These are phyloP conservation scores for Phoebastria nigripes DNA, from an alignment of 2,797 vertebrate species.

Conservation along the genomic window DNA sequence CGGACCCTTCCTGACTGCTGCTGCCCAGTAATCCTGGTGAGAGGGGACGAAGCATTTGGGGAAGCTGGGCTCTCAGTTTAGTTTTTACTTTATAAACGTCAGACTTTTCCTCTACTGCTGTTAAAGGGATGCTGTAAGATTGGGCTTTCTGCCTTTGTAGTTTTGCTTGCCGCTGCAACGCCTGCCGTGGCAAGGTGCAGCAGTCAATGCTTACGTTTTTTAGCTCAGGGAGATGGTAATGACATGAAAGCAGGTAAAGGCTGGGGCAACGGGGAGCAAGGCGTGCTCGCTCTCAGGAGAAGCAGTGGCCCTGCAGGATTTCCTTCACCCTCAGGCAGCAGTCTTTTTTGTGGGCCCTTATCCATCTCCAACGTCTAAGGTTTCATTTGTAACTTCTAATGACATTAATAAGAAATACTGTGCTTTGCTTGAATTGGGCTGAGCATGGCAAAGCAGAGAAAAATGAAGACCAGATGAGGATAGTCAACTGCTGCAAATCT, in stretches of 20 bases:
- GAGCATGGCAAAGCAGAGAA: not conserved
- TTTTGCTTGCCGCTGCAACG: not conserved
- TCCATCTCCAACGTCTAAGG: rapidly evolving
- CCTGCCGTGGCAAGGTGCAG: not conserved
- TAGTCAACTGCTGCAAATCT: not conserved
- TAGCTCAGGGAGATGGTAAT: too few species aligned
- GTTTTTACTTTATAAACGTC: not conserved
- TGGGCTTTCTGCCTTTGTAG: not conserved
- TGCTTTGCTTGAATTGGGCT: not conserved
- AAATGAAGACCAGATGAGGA: not conserved
- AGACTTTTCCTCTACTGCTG: not conserved
- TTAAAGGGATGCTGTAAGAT: not conserved
- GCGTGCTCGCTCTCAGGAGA: not conserved
- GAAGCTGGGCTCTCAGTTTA: not conserved
- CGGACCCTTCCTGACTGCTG: rapidly evolving
- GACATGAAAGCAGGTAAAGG: not conserved
- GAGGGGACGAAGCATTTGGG: not conserved
- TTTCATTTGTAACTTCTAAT: not conserved
- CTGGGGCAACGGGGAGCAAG: not conserved
- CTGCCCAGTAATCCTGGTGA: not conserved
- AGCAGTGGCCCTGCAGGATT: not conserved
- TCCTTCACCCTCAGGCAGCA: not conserved
- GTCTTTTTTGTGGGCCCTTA: not conserved
- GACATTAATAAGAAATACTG: not conserved
- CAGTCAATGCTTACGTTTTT: rapidly evolving